Evolutionary conservation across 2,888 invertebrate species (phyloP).

Genomic region (Perizoma affinitatum): DNA sequence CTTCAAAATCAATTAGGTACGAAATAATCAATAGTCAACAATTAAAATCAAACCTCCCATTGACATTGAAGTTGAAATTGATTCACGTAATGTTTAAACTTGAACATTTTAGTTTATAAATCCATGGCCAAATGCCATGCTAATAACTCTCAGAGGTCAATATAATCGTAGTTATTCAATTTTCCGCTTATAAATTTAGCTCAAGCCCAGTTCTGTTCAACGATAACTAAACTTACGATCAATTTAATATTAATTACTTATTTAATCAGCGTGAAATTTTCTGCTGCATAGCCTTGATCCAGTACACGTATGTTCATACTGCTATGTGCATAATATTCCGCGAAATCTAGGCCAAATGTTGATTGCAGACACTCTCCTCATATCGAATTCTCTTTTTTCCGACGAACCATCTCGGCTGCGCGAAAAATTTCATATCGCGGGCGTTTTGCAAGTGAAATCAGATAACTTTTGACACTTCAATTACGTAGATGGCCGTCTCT

Average conservation of each 20-base stretch:
- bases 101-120: conserved; percentile 20
- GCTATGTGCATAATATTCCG: conserved; percentile 60
- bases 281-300: conserved; percentile 46
- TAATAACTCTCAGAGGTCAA: conserved; percentile 33
- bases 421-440: conserved; percentile 81
- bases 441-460: conserved; percentile 84
- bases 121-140: conserved; percentile 28
- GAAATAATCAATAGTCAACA: conserved; percentile 15
- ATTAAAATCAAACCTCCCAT: conserved; percentile 14
- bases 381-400: conserved; percentile 82
- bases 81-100: conserved; percentile 19
- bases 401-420: conserved; percentile 70
- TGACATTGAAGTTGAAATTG: conserved; percentile 25
- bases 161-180: conserved; percentile 35
- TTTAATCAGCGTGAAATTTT: conserved; percentile 46
- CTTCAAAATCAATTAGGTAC: conserved; percentile 20
- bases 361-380: conserved; percentile 78
- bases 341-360: conserved; percentile 78
- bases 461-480: conserved; percentile 84
- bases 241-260: conserved; percentile 46
- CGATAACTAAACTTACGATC: conserved; percentile 24
- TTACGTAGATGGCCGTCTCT: conserved; percentile 78
- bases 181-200: conserved; percentile 35
- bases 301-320: conserved; percentile 54
- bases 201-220: conserved; percentile 27